Evolutionary conservation across 2,113 vertebrate species (phyloP).

Genomic region (Sinocyclocheilus grahami): DNA sequence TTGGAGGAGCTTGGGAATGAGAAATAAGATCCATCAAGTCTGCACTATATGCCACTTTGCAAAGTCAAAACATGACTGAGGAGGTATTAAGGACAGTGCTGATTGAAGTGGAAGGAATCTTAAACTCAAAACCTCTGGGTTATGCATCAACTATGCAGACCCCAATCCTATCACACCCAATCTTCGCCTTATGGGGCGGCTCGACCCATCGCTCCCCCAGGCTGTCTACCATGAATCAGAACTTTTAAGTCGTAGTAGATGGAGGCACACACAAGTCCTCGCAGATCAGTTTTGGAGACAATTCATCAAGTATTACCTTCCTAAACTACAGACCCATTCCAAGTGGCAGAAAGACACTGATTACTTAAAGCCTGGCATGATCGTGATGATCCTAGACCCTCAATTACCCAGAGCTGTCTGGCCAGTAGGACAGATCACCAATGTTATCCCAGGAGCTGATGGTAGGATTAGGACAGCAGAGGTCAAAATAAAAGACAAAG

Average conservation of each 20-base stretch:
- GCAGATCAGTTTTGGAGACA: not conserved
- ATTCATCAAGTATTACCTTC: not conserved
- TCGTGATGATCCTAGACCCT: not conserved
- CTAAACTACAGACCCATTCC: not conserved
- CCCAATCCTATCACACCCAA: not conserved
- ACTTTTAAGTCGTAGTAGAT: not conserved
- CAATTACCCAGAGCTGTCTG: not conserved
- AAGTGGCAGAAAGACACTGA: not conserved
- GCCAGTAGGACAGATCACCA: not conserved
- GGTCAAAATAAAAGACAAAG: not conserved
- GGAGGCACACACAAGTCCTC: not conserved
- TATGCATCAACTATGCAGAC: not conserved
- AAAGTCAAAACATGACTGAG: not conserved
- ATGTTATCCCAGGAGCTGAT: not conserved
- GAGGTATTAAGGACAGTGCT: conserved; percentile 28
- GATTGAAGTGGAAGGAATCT: conserved; percentile 28
- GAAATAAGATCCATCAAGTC: not conserved
- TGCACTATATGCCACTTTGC: not conserved
- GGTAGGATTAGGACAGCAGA: not conserved
- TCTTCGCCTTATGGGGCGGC: not conserved
- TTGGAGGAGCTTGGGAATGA: no score
- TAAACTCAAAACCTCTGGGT: conserved; percentile 30
- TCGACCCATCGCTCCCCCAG: not conserved
- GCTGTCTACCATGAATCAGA: not conserved
- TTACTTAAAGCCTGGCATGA: not conserved